Percentiles rank a stretch among this genome's conserved stretches.
Evolutionary conservation across 2,888 invertebrate genomes (phyloP).

Genomic region (Caenorhabditis virilis): DNA sequence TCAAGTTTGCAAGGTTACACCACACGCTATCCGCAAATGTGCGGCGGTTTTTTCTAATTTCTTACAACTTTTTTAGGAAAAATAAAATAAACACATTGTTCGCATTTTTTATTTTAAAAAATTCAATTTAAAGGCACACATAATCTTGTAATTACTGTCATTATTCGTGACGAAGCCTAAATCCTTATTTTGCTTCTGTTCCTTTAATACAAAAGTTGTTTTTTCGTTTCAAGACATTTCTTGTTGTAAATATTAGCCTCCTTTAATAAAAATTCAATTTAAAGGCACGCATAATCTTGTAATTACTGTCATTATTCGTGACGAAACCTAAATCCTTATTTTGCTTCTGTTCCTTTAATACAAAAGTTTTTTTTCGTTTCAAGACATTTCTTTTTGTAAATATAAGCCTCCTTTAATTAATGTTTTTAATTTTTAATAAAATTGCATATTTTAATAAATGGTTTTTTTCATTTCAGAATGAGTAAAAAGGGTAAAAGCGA

Average conservation of each 20-base stretch:
- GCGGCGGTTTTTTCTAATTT: too few relatives aligned
- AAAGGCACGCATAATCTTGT: too few relatives aligned
- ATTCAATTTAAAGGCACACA: too few relatives aligned
- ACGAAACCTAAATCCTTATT: not conserved
- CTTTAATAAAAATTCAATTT: too few relatives aligned
- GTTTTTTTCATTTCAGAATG: not conserved
- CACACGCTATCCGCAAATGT: too few relatives aligned
- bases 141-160: too few relatives aligned
- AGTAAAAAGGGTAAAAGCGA: constrained; percentile 11
- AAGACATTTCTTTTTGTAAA: constrained; percentile 8
- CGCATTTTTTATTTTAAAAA: too few relatives aligned
- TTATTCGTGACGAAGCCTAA: too few relatives aligned
- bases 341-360: not conserved
- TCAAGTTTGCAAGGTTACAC: too few relatives aligned
- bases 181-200: not conserved
- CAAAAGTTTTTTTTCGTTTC: not conserved
- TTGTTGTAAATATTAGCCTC: constrained; percentile 14
- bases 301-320: too few relatives aligned
- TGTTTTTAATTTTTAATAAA: not conserved
- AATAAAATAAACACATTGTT: too few relatives aligned
- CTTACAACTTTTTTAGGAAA: too few relatives aligned
- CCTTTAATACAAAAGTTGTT: not conserved
- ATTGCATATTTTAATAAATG: not conserved
- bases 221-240: not conserved
- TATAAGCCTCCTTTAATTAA: constrained; percentile 6